These are phyloP conservation scores for Pelobates fuscus DNA, from an alignment of 2,113 vertebrate species.

Conservation along the genomic window DNA sequence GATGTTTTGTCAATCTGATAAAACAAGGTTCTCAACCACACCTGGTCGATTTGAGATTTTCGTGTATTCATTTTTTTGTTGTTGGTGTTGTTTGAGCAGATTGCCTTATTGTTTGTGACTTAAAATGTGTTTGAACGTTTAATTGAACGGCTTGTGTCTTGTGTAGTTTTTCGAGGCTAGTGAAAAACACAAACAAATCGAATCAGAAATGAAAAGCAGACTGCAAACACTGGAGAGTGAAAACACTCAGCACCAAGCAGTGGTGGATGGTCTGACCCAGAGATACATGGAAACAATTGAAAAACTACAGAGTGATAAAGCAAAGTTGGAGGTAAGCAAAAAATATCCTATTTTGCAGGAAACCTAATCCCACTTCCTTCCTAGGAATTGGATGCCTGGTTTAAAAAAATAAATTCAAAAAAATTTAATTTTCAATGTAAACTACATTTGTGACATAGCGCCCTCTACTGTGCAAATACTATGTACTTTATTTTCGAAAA, in stretches of 20 bases:
- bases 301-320: conserved; percentile 90
- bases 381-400: not conserved
- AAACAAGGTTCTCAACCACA: no score
- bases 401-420: not conserved
- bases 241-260: conserved; percentile 81
- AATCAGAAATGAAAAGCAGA: conserved; percentile 75
- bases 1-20: no score
- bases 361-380: conserved; percentile 31
- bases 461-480: conserved; percentile 1
- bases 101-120: no score
- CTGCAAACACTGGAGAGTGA: conserved; percentile 81
- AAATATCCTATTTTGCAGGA: not conserved
- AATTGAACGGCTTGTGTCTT: not conserved
- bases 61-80: no score
- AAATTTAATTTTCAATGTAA: no score
- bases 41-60: not conserved
- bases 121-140: not conserved
- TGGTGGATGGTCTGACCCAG: conserved; percentile 80
- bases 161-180: conserved; percentile 91
- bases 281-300: conserved; percentile 90
- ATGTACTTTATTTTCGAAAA: no score
- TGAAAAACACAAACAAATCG: conserved; percentile 84
- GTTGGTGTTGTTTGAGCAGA: no score
- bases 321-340: conserved; percentile 84
- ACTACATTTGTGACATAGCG: not conserved